These are phyloP conservation scores for Troilus luridus DNA, from an alignment of 2,888 invertebrate genomes.

Conservation along the genomic window DNA sequence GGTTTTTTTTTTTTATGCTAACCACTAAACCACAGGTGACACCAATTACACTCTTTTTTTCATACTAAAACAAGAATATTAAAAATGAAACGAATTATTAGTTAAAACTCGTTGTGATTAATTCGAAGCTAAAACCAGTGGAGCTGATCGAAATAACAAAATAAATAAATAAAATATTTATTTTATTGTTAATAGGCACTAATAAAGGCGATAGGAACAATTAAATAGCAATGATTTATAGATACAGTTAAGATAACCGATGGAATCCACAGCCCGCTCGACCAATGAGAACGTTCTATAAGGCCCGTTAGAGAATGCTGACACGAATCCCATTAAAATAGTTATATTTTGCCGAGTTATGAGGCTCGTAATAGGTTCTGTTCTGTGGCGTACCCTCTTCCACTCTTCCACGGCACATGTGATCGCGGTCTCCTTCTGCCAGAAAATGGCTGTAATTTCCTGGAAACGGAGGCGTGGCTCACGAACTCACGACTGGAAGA, in stretches of 20 bases:
- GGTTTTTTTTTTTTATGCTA: too few species aligned
- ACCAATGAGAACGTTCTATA: not conserved
- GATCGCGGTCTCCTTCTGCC: not conserved
- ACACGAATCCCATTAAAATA: constrained; percentile 40
- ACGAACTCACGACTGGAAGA: constrained; percentile 51
- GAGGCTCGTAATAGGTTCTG: constrained; percentile 33
- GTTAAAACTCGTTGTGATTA: too few species aligned
- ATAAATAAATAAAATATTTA: too few species aligned
- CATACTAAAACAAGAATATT: too few species aligned
- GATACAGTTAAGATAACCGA: not conserved
- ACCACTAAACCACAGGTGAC: too few species aligned
- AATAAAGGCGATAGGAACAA: too few species aligned
- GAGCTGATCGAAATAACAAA: too few species aligned
- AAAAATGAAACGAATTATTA: too few species aligned
- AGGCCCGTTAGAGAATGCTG: not conserved
- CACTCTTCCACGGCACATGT: constrained; percentile 8
- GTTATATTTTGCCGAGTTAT: constrained; percentile 34
- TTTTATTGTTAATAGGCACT: too few species aligned
- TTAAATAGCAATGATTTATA: not conserved
- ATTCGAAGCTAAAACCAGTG: too few species aligned
- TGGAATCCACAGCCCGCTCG: not conserved
- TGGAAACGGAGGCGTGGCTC: constrained; percentile 54
- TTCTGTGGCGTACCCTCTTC: constrained; percentile 27
- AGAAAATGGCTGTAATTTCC: constrained; percentile 56
- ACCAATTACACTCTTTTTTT: too few species aligned